Percentiles rank a stretch among this genome's conserved stretches.
These are phyloP conservation scores for Lysandra coridon DNA, from an alignment of 2,888 invertebrate species.

Conservation along the genomic window DNA sequence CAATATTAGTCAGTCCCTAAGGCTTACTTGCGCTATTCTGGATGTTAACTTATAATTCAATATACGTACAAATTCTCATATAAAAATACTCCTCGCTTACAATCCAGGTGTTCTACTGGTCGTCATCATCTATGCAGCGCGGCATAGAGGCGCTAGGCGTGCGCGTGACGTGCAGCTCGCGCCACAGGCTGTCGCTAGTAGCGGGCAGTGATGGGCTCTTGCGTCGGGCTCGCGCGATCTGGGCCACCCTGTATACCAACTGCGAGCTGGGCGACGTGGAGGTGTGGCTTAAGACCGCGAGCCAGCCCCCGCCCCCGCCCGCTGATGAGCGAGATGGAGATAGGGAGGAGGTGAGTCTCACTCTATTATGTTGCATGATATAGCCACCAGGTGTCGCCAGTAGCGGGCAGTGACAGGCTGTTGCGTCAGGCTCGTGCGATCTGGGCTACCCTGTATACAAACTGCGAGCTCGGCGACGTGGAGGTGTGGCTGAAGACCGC, in stretches of 20 bases:
- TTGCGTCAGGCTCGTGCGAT: conserved; percentile 91
- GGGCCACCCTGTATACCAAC: conserved; percentile 96
- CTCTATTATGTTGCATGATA: not conserved
- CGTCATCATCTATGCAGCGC: conserved; percentile 96
- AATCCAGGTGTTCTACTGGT: conserved; percentile 93
- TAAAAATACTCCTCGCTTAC: not conserved
- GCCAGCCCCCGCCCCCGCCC: not conserved
- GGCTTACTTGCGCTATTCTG: too few relatives aligned
- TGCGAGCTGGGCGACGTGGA: conserved; percentile 95
- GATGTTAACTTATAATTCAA: too few relatives aligned
- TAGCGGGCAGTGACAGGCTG: conserved; percentile 89
- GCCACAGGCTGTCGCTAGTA: conserved; percentile 86
- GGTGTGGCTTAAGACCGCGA: conserved; percentile 92
- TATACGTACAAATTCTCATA: too few relatives aligned
- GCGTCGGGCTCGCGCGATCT: conserved; percentile 91
- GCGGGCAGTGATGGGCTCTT: conserved; percentile 90
- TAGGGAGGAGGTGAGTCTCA: not conserved
- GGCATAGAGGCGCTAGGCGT: conserved; percentile 93
- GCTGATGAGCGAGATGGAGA: conserved; percentile 5
- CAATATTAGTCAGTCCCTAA: too few relatives aligned
- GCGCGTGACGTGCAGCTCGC: conserved; percentile 89
- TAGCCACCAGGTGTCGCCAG: conserved; percentile 76
- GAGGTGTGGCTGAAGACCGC: conserved; percentile 95
- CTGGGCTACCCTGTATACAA: conserved; percentile 96
- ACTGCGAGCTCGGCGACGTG: conserved; percentile 94